Evolutionary conservation across 2,888 invertebrate species (phyloP).

Genomic region (Mesochorus sp.): DNA sequence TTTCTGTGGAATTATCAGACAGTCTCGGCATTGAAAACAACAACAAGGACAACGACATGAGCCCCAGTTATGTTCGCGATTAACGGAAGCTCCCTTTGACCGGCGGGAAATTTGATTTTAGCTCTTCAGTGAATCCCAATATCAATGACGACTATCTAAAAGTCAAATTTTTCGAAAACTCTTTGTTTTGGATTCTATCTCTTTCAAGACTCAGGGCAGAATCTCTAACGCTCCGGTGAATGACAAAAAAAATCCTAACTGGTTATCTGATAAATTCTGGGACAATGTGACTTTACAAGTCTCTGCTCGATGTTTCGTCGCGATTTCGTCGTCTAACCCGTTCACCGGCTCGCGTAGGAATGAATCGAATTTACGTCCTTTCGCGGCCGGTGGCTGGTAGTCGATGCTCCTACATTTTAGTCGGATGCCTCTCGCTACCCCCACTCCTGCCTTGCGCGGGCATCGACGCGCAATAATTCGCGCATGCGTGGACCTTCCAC

Average conservation of each 20-base stretch:
- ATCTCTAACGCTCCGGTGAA: too few relatives aligned
- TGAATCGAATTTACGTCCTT: conserved; percentile 66
- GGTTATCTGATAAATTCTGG: too few relatives aligned
- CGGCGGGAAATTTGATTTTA: too few relatives aligned
- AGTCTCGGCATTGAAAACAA: conserved; percentile 23
- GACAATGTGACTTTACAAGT: not conserved
- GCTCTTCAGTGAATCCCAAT: too few relatives aligned
- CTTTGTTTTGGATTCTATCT: too few relatives aligned
- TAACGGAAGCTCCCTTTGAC: not conserved
- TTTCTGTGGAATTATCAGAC: not conserved
- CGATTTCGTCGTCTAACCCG: conserved; percentile 67
- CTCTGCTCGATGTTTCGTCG: conserved; percentile 4
- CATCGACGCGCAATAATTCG: conserved; percentile 48
- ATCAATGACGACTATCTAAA: too few relatives aligned
- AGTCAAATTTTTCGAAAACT: too few relatives aligned
- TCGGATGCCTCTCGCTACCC: conserved; percentile 1
- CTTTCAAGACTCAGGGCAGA: too few relatives aligned
- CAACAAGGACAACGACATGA: conserved; percentile 33
- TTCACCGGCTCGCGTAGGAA: conserved; percentile 78
- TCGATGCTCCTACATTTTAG: conserved; percentile 32
- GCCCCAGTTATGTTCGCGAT: conserved; percentile 16
- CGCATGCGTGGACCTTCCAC: conserved; percentile 43
- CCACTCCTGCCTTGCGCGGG: conserved; percentile 17
- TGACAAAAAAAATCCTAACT: too few relatives aligned
- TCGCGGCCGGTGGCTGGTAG: conserved; percentile 49